A percentile compares a stretch with the other conserved stretches of the same genome.
Conservation (phyloP, 2,113 vertebrate species). For the Sinosuthora webbiana region DNA sequence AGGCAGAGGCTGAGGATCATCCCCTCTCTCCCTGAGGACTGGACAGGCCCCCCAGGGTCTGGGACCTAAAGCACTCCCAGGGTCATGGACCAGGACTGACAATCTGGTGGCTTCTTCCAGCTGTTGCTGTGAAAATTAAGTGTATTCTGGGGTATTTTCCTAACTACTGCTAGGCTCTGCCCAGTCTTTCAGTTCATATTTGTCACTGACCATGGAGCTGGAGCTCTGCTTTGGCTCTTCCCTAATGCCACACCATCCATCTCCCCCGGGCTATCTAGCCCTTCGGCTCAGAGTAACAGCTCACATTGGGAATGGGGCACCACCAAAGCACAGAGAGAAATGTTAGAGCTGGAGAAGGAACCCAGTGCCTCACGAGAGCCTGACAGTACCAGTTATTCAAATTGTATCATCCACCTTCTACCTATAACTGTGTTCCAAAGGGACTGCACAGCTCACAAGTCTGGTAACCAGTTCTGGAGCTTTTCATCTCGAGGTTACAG, state of each 20-base stretch:
- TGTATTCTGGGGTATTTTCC: not conserved
- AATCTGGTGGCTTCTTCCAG: not conserved
- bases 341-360: not conserved
- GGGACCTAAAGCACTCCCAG: not conserved
- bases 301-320: not conserved
- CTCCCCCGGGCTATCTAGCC: not conserved
- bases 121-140: not conserved
- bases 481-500: not conserved
- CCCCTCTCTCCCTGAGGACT: not conserved
- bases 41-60: not conserved
- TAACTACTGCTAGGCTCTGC: not conserved
- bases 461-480: not conserved
- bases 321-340: not conserved
- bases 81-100: not conserved
- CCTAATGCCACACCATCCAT: not conserved
- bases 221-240: not conserved
- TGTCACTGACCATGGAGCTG: not conserved
- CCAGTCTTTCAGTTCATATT: not conserved
- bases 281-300: not conserved
- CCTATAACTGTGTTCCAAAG: not conserved
- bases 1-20: not conserved
- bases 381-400: not conserved
- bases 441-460: not conserved
- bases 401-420: not conserved
- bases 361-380: not conserved